Evolutionary conservation across 1,140 invertebrate genomes (phyloP), one percentile per base, ranked within the genome.

Genomic region (Heliconius hewitsoni): DNA sequence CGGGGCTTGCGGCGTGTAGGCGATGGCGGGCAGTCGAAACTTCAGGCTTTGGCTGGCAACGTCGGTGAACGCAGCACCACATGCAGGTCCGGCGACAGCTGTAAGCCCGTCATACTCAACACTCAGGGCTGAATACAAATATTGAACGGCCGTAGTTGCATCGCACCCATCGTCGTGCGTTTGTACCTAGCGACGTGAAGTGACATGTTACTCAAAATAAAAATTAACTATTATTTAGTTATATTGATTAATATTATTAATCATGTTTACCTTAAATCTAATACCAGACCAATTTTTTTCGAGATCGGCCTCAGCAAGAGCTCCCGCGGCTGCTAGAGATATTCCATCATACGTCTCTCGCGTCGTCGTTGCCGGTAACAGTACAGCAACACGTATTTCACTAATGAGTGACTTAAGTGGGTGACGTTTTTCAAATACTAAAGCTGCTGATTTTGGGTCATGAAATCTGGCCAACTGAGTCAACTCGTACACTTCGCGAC

Each of bases 21-120:
- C 88, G 50, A 92, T 80, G 74, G 85, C 80, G 23, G 91, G 91
- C 78, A 93, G 78, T 16, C 74, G 71, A 72, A 88, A 86, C 39
- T 85, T 76, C 8, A 86, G 81, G 57, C 84, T 84, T 52, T 88
- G 90, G 3, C 85, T 85, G 60, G 90, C 90, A 11, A 89, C 88
- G 78, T 89, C 91, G 0, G 89, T 85, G 78, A 88, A 90, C 0
- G 90, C 87, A 1, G 86, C 90, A n/a, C 84, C 90, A 76, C 92
- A 94, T 34, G 88, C 90, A 1, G 91, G 90, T 0, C 91, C 92
- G 2, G 87, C 89, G 57, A 91, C 85, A 1, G 89, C 91, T 6
- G 90, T 85, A 71, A 93, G 81, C 16, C 85, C 81, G 18, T 86
- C 87, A 79, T 87, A 92, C 73, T 90, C 91, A 18, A 83, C 81